These are phyloP conservation scores for Ladona fulva DNA, from an alignment of 1,140 invertebrate species.

Conservation along the genomic window DNA sequence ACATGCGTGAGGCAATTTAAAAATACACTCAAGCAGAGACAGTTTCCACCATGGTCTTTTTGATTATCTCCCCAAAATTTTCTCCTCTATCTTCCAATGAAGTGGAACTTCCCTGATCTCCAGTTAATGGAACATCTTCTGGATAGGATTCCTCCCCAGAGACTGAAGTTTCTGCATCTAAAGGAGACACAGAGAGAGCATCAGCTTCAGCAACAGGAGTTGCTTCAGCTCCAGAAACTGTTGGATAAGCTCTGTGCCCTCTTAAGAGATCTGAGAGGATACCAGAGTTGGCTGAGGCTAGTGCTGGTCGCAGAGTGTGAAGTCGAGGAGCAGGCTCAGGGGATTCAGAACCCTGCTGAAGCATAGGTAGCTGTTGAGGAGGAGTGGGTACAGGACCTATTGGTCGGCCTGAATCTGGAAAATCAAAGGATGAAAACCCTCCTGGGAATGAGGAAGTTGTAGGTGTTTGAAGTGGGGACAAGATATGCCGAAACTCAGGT, in stretches of 20 bases:
- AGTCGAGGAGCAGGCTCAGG: background rate
- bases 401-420: background rate
- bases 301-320: background rate
- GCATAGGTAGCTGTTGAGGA: background rate
- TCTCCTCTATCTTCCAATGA: slow-evolving; percentile 46
- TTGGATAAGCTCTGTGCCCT: background rate
- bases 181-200: slow-evolving; percentile 12
- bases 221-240: background rate
- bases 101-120: slow-evolving; percentile 26
- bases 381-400: background rate
- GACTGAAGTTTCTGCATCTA: slow-evolving; percentile 18
- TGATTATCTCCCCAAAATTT: slow-evolving; percentile 87
- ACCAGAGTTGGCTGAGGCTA: background rate
- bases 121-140: slow-evolving; percentile 22
- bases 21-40: slow-evolving; percentile 58
- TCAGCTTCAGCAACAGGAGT: slow-evolving; percentile 14
- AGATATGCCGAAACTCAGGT: background rate
- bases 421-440: background rate
- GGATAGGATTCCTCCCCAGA: slow-evolving; percentile 19
- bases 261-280: background rate
- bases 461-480: background rate
- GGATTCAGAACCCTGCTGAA: background rate
- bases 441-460: background rate
- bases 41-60: slow-evolving; percentile 85
- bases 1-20: background rate